Base-by-base conservation (phyloP, 2,888 invertebrate species). In the Acrobasis suavella region DNA sequence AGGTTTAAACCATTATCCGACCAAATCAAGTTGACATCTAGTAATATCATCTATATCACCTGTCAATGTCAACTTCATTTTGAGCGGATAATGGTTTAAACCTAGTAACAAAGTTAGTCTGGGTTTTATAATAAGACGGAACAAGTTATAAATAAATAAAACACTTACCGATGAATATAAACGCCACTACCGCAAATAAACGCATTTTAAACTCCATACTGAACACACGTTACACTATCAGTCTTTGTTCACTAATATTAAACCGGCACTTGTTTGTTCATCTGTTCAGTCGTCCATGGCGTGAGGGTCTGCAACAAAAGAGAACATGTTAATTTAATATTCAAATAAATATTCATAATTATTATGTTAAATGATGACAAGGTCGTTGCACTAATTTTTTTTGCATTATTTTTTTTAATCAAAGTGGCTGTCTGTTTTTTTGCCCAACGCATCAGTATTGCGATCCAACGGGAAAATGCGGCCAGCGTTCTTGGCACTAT, bases 281-380 rank as follows among this genome's bases (percentile, higher is more conserved):
- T 56, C 22, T 51, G 58, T 32, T 67, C 66, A 69, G 65, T 66
- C 66, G 67, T 65, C 63, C 69, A 69, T 67, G 65, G 50, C 66
- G 65, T 55, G 51, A 60, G 54, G 60, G 62, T 49, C 69, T 69
- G 69, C 8, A 69, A 69, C 67, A 67, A 69, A 56, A 15, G 39
- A n/a, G 7, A 50, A 51, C 39, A 2, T 56, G 56, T 56, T 42
- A 42, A 22, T 56, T 39, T 42, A 14, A 46, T n/a, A 46, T n/a
- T 42, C 12, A 42, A 42, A 14, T 46, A 46, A n/a, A 46, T 14
- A 46, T 12, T 46, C 46, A n/a, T 46, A 14, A 46, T 46, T 46
- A 46, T 46, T 10, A n/a, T 46, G n/a, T 14, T 14, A n/a, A 46
- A 14, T n/a, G n/a, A 2, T 17, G 12, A 6, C 10, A n/a, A 46